Percentiles rank a stretch among this genome's conserved stretches.
Evolutionary conservation across 2,888 invertebrate genomes (phyloP).

Genomic region (Tenthredo scrophulariae): DNA sequence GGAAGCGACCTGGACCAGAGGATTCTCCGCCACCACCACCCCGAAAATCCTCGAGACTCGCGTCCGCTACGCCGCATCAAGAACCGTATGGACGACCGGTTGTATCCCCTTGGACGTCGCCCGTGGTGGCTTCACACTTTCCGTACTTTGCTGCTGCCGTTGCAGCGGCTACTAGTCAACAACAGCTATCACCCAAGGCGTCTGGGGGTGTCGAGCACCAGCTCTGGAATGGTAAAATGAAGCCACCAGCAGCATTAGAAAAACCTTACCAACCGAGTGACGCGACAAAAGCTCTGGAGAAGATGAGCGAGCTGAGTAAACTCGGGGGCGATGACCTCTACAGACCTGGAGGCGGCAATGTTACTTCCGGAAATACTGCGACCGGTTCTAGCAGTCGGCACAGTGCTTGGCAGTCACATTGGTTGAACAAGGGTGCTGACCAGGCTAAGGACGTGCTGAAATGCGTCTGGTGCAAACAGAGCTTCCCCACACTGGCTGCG

Average conservation of each 20-base stretch:
- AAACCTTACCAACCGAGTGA: conserved; percentile 83
- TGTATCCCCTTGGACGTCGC: conserved; percentile 89
- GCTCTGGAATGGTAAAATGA: conserved; percentile 90
- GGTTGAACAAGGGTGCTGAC: conserved; percentile 97
- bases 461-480: conserved; percentile 99
- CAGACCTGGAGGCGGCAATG: conserved; percentile 82
- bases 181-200: conserved; percentile 84
- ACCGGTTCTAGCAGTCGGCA: conserved; percentile 82
- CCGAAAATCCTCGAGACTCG: conserved; percentile 83
- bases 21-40: conserved; percentile 82
- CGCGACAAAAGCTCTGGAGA: conserved; percentile 92
- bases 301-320: conserved; percentile 94
- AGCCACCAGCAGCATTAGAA: conserved; percentile 81
- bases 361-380: conserved; percentile 65
- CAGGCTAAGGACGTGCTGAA: conserved; percentile 97
- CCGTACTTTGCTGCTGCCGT: conserved; percentile 90
- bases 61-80: conserved; percentile 67
- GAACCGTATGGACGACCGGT: conserved; percentile 84
- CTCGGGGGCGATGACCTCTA: conserved; percentile 90
- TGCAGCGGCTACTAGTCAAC: conserved; percentile 83
- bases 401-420: conserved; percentile 98
- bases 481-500: conserved; percentile 95
- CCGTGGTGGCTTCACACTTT: conserved; percentile 86
- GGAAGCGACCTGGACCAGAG: conserved; percentile 86
- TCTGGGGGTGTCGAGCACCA: conserved; percentile 79